Evolutionary conservation across 2,113 vertebrate species (phyloP), one percentile per base, ranked within the genome.

Genomic region (Quiscalus mexicanus): DNA sequence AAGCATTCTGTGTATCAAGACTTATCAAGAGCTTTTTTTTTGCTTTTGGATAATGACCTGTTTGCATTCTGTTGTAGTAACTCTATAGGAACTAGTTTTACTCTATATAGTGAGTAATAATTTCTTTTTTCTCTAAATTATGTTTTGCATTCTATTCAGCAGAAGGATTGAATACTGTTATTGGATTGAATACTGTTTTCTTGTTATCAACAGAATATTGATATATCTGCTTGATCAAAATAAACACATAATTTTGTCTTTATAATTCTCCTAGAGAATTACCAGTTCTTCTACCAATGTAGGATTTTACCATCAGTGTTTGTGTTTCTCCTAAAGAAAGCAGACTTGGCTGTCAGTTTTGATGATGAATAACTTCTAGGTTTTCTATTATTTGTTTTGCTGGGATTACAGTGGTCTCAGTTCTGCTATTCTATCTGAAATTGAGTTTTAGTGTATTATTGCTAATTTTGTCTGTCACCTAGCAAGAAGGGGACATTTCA

Each of bases 41-140:
- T 47, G 5, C 12, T 52, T 81, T 65, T 0, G 0, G 9, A 16
- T 55, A 65, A 25, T n/a, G 10, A 55, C 30, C 2, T 52, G 73
- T 64, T 33, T n/a, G 8, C 13, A 65, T 50, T 90, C 23, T 42
- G 5, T 68, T 67, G 22, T 60, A 31, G 12, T 59, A 89, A 45
- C 16, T 24, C 25, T 30, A 2, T 28, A 37, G 9, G 12, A 84
- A 45, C 20, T 24, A 39, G 9, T 56, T 52, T 60, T 87, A 52
- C 15, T 30, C 0, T 1, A 35, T 19, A 28, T 22, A 35, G 15
- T 33, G 19, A 52, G 15, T 21, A 71, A 25, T 53, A 30, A 18
- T 55, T 37, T 47, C 10, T 41, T 73, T 69, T 39, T 3, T 5
- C 15, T 71, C 52, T 58, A 30, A 50, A 69, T 78, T 52, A 9